Evolutionary conservation across 1,140 invertebrate genomes (phyloP), one percentile per base, ranked within the genome.

Genomic region (Sarcophaga bullata): DNA sequence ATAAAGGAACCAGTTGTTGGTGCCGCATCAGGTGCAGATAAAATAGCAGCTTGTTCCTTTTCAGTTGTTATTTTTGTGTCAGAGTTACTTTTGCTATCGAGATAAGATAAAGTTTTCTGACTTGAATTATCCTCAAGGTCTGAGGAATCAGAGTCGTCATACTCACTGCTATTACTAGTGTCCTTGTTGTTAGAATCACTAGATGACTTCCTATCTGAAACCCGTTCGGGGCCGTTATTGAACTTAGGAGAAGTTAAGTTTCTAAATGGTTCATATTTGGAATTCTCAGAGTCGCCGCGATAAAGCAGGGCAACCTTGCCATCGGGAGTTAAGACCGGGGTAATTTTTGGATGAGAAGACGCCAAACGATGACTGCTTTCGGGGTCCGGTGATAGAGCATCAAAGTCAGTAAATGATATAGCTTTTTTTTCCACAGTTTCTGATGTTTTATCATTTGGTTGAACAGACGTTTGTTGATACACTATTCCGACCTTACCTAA

Each of bases 231-330:
- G 81, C 83, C 46, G 72, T 83, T 47, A 62, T 82, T 84, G 52
- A 90, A 90, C 82, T 89, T 90, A 83, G 90, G 87, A 8, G 87
- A 90, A 10, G 89, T 90, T 13, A 90, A 82, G 83, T 90, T 90
- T 73, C 87, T 85, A 50, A 90, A 89, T 49, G 89, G 89, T 84
- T 90, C 89, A 85, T 90, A 90, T 86, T 90, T 90, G 80, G 88
- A 87, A 80, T 86, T 90, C 85, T 88, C 89, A 84, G 88, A 90
- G 84, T 89, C 89, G 82, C 89, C 89, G 80, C 89, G 89, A 81
- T 90, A 90, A 85, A 90, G 88, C 85, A 90, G 89, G 80, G 89
- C 89, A 85, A 90, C 88, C 88, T 90, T 90, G 86, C 89, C 89
- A 88, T 90, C 89, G 84, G 89, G 85, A 86, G 89, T 90, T 84